These are phyloP conservation scores for Chaetodon trifasciatus DNA, from an alignment of 2,797 vertebrate genomes.

Conservation along the genomic window DNA sequence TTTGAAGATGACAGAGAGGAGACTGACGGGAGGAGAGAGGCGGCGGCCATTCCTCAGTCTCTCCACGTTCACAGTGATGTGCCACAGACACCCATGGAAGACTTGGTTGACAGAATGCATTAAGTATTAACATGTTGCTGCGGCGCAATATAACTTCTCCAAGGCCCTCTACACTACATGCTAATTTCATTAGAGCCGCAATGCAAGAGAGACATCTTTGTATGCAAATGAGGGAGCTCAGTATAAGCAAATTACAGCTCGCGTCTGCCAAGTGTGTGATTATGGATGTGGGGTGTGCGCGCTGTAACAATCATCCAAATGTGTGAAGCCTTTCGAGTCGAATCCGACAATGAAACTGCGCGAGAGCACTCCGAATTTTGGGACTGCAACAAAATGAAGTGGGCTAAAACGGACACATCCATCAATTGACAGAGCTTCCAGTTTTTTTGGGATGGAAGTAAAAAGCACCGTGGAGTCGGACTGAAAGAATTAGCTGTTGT, in stretches of 20 bases:
- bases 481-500: no score
- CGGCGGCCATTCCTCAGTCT: conserved; percentile 47
- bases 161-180: conserved; percentile 66
- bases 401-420: conserved; percentile 9
- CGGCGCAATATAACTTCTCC: conserved; percentile 64
- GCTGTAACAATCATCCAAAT: conserved; percentile 59
- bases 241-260: conserved; percentile 76
- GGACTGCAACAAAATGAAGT: conserved; percentile 21
- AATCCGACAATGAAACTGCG: conserved; percentile 26
- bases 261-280: conserved; percentile 73
- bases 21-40: not conserved
- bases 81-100: conserved; percentile 59
- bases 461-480: not conserved
- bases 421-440: not conserved
- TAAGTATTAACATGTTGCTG: conserved; percentile 74
- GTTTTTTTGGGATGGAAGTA: not conserved
- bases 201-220: conserved; percentile 80
- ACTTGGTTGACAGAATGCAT: conserved; percentile 66
- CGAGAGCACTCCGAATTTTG: conserved; percentile 11
- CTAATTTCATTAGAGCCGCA: conserved; percentile 79
- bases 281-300: conserved; percentile 63
- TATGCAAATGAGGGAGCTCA: conserved; percentile 78
- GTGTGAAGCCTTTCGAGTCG: conserved; percentile 48
- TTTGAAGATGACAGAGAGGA: conserved; percentile 24
- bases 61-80: conserved; percentile 40